These are phyloP conservation scores for Cebidichthys violaceus DNA, from an alignment of 2,113 vertebrate species.

Conservation along the genomic window DNA sequence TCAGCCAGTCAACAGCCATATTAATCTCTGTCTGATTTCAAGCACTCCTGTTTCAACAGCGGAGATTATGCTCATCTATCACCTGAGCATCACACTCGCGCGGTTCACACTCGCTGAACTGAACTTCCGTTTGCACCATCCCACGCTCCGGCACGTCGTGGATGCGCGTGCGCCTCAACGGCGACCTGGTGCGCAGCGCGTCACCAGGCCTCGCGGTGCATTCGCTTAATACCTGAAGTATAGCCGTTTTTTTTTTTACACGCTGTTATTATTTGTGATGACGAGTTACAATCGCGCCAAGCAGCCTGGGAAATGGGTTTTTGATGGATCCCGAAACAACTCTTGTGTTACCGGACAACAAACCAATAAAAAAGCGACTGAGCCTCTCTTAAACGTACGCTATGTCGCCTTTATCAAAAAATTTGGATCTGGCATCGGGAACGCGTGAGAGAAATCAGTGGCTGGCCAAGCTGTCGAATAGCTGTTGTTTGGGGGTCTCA, in stretches of 20 bases:
- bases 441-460: background rate
- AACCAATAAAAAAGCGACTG: background rate
- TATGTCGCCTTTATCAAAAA: background rate
- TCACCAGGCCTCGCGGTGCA: background rate
- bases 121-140: background rate
- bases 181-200: background rate
- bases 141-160: background rate
- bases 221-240: background rate
- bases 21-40: slow-evolving; percentile 69
- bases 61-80: slow-evolving; percentile 73
- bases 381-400: background rate
- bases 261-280: slow-evolving; percentile 7
- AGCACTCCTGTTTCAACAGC: slow-evolving; percentile 55
- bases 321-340: background rate
- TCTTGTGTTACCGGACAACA: background rate
- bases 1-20: slow-evolving; percentile 58
- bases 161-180: background rate
- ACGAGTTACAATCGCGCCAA: background rate
- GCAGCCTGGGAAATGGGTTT: background rate
- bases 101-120: no score
- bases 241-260: slow-evolving; percentile 9
- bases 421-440: no score
- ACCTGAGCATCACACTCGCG: no score
- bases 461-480: background rate
- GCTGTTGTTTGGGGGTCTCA: background rate